Base-by-base conservation (phyloP, 1,140 invertebrate genomes). In the Dolichoris vasculosae region DNA sequence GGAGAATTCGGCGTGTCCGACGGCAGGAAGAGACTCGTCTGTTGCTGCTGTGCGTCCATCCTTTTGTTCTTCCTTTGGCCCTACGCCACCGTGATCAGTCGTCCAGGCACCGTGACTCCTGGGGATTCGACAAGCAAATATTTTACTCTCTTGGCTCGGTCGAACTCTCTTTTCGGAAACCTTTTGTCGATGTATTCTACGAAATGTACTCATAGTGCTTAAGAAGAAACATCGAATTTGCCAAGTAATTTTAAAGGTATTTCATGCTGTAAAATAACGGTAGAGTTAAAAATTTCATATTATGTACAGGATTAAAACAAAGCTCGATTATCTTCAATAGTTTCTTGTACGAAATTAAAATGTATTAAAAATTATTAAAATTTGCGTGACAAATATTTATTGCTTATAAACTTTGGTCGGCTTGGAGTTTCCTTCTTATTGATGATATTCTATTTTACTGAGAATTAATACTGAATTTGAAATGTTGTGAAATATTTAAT, bases 11-110 rank as follows among this genome's bases (percentile, higher is more conserved):
- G 13, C 32, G 20, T 3, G 32, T 35, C 30, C 32, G 32, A 17
- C 35, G 30, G 23, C 40, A 46, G 6, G 13, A 75, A 46, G 35
- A 46, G 87, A 2, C 32, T 23, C 51, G 30, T 32, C 43, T 81
- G 79, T n/a, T 67, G 59, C n/a, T 64, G 78, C 23, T 80, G 78
- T 46, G 38, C 40, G 30, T 80, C 78, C 78, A 80, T 67, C 40
- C 32, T 43, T 80, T 40, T 38, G 15, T 73, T 3, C 15, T n/a
- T 8, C 7, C 30, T 35, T 78, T 20, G 35, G 15, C 55, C 38
- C 30, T n/a, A 13, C 40, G 20, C 23, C 26, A 26, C 43, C 17
- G 32, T 17, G 23, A 79, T 80, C 40, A 67, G 26, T 32, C 43
- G 30, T 64, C 30, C 63, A 82, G 43, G 43, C 32, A 26, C 64